Evolutionary conservation across 2,888 invertebrate genomes (phyloP), one percentile per base, ranked within the genome.

Genomic region (Artemia sinica): DNA sequence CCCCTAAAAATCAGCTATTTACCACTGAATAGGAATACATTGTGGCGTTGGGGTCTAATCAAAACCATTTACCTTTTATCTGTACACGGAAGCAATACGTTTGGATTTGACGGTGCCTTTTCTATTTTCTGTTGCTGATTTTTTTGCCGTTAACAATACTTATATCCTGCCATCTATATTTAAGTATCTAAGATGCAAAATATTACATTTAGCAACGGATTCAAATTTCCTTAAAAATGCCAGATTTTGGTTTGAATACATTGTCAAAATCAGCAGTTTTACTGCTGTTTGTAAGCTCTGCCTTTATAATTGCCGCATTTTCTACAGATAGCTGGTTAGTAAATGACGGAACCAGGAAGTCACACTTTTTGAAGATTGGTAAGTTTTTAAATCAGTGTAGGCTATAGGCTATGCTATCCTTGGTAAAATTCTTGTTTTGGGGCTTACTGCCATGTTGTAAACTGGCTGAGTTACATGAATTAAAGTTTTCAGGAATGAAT

Each of bases 361-460:
- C 90, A 0, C 88, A 88, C 76, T 91, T 91, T 79, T 79, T 85
- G 71, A 85, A 85, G 79, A 84, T 91, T 71, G 89, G 89, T 89
- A 80, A 82, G 81, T 48, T n/a, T 49, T 50, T 52, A 3, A 66
- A 49, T 41, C 28, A 41, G 10, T 66, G n/a, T 41, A 4, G n/a
- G n/a, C n/a, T n/a, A n/a, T n/a, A n/a, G n/a, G n/a, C n/a, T 41
- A 41, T 6, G 6, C 41, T 6, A 41, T 41, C 41, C 41, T 41
- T 3, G 41, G 41, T 41, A 5, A 41, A 41, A 5, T 41, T 41
- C 41, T 41, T 2, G 41, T 41, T 41, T 41, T 3, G 66, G 66
- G 28, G n/a, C 1, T 14, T 66, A 66, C 50, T n/a, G 50, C n/a
- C 28, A 50, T 49, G 14, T 41, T n/a, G 50, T 67, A 67, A n/a